Conservation (phyloP, 1,140 invertebrate species). For the Rhagoletis zephyria region DNA sequence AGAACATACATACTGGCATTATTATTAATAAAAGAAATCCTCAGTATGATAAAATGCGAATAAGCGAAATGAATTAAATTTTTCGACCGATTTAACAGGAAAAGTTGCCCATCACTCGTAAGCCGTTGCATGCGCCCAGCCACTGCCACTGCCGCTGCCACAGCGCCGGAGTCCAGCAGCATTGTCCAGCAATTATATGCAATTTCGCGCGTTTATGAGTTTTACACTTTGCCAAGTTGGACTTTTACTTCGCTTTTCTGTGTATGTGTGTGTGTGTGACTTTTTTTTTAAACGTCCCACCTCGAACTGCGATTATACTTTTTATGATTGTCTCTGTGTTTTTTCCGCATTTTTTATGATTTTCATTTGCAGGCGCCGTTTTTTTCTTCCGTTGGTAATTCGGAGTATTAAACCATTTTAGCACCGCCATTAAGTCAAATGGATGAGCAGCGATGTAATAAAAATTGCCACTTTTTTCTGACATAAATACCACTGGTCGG, state of each 20-base stretch:
- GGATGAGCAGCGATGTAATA: slow-evolving; percentile 57
- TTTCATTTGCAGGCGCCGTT: not conserved
- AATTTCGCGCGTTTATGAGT: slow-evolving; percentile 50
- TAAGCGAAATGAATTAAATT: slow-evolving; percentile 48
- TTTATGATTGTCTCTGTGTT: slow-evolving; percentile 28
- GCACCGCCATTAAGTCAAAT: slow-evolving; percentile 58
- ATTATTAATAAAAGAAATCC: slow-evolving; percentile 29
- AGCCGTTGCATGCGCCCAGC: not conserved
- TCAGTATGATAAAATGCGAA: slow-evolving; percentile 13
- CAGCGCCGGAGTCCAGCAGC: not conserved
- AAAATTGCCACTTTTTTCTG: slow-evolving; percentile 26
- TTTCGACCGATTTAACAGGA: slow-evolving; percentile 50
- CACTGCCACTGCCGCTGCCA: not conserved
- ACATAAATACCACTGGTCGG: not conserved
- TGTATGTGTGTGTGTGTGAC: too few relatives aligned
- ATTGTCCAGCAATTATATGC: slow-evolving; percentile 47
- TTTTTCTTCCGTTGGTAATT: slow-evolving; percentile 4
- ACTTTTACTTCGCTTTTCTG: slow-evolving; percentile 14
- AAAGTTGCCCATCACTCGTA: slow-evolving; percentile 17
- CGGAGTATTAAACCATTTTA: slow-evolving; percentile 54
- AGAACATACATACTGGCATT: not conserved
- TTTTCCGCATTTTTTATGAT: slow-evolving; percentile 5
- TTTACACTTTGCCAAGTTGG: slow-evolving; percentile 43
- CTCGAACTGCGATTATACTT: not conserved
- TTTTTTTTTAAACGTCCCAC: not conserved